Evolutionary conservation across 2,113 vertebrate genomes (phyloP).

Genomic region (Malurus elegans): DNA sequence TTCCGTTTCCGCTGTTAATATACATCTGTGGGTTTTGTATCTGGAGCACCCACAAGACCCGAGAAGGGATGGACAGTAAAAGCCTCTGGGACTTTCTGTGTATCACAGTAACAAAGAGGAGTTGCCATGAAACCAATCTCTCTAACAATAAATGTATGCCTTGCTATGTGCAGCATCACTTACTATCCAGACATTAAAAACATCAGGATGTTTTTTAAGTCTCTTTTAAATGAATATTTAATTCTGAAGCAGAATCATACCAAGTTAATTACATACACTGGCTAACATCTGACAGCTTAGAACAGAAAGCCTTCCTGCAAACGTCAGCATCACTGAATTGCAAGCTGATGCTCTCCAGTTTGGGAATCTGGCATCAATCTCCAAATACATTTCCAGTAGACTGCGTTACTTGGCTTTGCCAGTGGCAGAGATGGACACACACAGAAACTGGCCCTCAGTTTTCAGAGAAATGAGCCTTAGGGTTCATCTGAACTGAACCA

Average conservation of each 20-base stretch:
- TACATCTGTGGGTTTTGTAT: background rate
- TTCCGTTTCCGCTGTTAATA: background rate
- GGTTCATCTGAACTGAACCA: background rate
- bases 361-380: constrained; percentile 7
- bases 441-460: background rate
- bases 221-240: constrained; percentile 58
- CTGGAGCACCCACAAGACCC: background rate
- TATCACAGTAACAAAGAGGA: background rate
- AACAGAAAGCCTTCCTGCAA: background rate
- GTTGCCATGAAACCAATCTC: constrained; percentile 18
- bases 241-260: constrained; percentile 52
- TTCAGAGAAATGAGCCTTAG: background rate
- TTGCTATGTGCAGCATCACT: background rate
- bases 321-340: constrained; percentile 17
- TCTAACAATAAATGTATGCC: background rate
- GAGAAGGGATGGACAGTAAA: constrained; percentile 4
- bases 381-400: background rate
- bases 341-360: background rate
- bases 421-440: background rate
- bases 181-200: constrained; percentile 15
- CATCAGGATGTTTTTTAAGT: constrained; percentile 7
- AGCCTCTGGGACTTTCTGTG: background rate
- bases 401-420: background rate
- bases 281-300: constrained; percentile 37
- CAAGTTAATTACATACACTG: constrained; percentile 58